A percentile compares a stretch with the other conserved stretches of the same genome.
Evolutionary conservation across 1,140 invertebrate species (phyloP).

Genomic region (Lepidostoma basale): DNA sequence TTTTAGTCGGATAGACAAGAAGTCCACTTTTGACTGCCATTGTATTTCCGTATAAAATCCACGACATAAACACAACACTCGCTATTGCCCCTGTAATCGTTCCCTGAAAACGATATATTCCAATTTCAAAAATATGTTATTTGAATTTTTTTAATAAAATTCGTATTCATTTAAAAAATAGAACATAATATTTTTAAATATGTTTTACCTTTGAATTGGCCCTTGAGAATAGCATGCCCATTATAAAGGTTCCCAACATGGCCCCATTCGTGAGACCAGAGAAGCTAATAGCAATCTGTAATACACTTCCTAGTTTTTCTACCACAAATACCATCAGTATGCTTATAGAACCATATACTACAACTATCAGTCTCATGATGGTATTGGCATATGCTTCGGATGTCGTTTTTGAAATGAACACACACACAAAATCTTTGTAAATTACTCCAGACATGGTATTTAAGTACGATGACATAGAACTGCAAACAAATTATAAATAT

Average conservation of each 20-base stretch:
- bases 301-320: constrained; percentile 65
- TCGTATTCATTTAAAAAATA: no score
- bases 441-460: constrained; percentile 77
- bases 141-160: no score
- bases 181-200: no score
- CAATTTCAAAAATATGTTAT: no score
- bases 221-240: constrained; percentile 72
- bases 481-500: constrained; percentile 15
- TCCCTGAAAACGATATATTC: no score
- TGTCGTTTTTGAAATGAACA: neutral
- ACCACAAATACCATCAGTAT: constrained; percentile 66
- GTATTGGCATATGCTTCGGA: constrained; percentile 55
- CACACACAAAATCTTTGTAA: constrained; percentile 60
- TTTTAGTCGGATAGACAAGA: constrained; percentile 48
- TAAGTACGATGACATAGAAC: constrained; percentile 71
- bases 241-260: constrained; percentile 67
- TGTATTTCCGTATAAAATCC: constrained; percentile 65
- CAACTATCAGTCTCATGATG: constrained; percentile 65
- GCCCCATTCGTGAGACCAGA: constrained; percentile 70
- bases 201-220: constrained; percentile 63
- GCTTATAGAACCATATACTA: constrained; percentile 64
- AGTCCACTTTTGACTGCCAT: constrained; percentile 53
- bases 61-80: constrained; percentile 60
- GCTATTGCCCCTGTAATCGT: constrained; percentile 59
- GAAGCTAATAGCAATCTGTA: constrained; percentile 67